Evolutionary conservation across 2,797 vertebrate genomes (phyloP).

Genomic region (Oreonectes daqikongensis): DNA sequence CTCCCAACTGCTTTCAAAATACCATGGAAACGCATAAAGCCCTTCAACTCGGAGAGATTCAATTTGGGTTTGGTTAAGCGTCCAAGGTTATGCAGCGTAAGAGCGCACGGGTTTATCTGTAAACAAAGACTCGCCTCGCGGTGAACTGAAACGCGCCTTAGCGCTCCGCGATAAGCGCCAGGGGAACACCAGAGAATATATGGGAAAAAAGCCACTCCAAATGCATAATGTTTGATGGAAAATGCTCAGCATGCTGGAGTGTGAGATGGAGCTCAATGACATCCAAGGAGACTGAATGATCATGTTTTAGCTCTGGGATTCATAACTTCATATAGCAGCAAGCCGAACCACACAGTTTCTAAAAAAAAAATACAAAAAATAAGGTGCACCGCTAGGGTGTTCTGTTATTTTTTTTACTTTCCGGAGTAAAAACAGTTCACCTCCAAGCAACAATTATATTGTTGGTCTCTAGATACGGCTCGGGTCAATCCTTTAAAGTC

Average conservation of each 20-base stretch:
- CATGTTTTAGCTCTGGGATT: neutral
- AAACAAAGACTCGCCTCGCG: conserved; percentile 8
- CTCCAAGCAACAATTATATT: neutral
- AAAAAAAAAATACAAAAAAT: neutral
- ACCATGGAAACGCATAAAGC: conserved; percentile 25
- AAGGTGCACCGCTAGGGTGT: neutral
- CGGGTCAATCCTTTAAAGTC: neutral
- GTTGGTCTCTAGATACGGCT: neutral
- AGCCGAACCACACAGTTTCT: neutral
- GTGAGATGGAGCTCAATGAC: conserved; percentile 5
- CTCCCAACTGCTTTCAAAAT: conserved; percentile 9
- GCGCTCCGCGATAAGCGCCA: neutral
- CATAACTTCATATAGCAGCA: neutral
- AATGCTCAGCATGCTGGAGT: conserved; percentile 5
- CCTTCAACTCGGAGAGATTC: neutral
- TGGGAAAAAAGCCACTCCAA: neutral
- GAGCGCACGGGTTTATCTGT: conserved; percentile 5
- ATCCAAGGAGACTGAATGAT: neutral
- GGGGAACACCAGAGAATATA: conserved; percentile 5
- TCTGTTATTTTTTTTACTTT: neutral
- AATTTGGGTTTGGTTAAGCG: conserved; percentile 11
- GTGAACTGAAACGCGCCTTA: neutral
- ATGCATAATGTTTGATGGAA: conserved; percentile 21
- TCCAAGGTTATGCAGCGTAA: conserved; percentile 21
- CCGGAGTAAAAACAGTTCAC: neutral